These are phyloP conservation scores for Neotoma lepida DNA, from an alignment of 2,113 vertebrate species.

Conservation along the genomic window DNA sequence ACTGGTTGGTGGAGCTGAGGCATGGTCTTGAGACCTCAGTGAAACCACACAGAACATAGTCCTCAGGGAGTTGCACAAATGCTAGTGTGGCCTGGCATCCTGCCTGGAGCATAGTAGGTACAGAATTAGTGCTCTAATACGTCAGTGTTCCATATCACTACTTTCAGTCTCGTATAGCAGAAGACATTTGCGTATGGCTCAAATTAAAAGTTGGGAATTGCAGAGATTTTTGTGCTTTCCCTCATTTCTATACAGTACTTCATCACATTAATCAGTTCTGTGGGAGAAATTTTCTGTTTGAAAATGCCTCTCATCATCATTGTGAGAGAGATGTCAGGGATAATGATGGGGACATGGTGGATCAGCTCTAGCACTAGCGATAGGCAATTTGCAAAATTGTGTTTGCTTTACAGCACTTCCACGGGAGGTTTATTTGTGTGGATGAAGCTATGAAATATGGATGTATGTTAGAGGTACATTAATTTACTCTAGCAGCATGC, in stretches of 20 bases:
- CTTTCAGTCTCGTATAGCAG: constrained; percentile 7
- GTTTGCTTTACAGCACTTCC: constrained; percentile 73
- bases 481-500: constrained; percentile 78
- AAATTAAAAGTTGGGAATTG: constrained; percentile 79
- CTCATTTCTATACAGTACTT: constrained; percentile 83
- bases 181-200: constrained; percentile 72
- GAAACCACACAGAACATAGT: not conserved
- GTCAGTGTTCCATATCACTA: not conserved
- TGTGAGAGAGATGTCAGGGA: constrained; percentile 72
- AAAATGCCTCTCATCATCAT: constrained; percentile 80
- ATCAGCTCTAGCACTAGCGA: constrained; percentile 63
- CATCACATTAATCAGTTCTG: constrained; percentile 83
- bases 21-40: not conserved
- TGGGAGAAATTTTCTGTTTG: constrained; percentile 73
- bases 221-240: constrained; percentile 76
- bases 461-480: constrained; percentile 74
- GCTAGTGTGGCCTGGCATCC: not conserved
- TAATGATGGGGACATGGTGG: constrained; percentile 74
- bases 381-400: constrained; percentile 81
- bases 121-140: constrained; percentile 6
- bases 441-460: constrained; percentile 79
- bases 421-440: constrained; percentile 63
- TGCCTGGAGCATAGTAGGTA: constrained; percentile 47
- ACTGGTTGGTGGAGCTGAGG: not conserved
- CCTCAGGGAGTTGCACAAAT: not conserved